Evolutionary conservation across 2,113 vertebrate species (phyloP).

Genomic region (Nerophis lumbriciformis): DNA sequence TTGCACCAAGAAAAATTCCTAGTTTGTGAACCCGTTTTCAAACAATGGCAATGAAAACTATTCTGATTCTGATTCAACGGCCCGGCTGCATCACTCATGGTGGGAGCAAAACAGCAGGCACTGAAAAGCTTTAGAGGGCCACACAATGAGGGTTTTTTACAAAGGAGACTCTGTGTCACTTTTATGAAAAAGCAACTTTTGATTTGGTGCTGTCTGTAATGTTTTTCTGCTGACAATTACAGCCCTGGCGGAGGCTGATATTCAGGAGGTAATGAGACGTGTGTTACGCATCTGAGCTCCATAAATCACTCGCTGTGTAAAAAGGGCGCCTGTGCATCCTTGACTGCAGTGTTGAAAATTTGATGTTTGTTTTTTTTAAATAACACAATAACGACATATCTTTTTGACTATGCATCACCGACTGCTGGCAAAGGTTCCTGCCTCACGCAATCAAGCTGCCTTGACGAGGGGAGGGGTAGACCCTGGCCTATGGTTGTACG

Average conservation of each 20-base stretch:
- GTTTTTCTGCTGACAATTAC: slow-evolving; percentile 18
- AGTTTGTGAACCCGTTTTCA: no score
- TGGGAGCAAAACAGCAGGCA: slow-evolving; percentile 43
- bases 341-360: slow-evolving; percentile 7
- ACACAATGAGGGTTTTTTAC: slow-evolving; percentile 28
- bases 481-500: no score
- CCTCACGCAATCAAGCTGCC: no score
- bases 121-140: slow-evolving; percentile 31
- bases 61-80: neutral
- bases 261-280: slow-evolving; percentile 37
- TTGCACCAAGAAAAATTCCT: no score
- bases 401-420: neutral
- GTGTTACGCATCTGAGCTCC: slow-evolving; percentile 14
- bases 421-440: neutral
- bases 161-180: slow-evolving; percentile 21
- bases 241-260: slow-evolving; percentile 15
- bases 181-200: slow-evolving; percentile 28
- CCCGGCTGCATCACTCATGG: slow-evolving; percentile 45
- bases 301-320: slow-evolving; percentile 30
- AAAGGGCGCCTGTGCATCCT: slow-evolving; percentile 9
- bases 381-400: neutral
- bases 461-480: no score
- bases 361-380: neutral
- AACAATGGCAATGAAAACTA: no score
- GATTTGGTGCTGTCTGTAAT: slow-evolving; percentile 18